phyloP scores from a whole-genome alignment of 2,888 invertebrate genomes.

The Scaptodrosophila latifasciaeformis region DNA sequence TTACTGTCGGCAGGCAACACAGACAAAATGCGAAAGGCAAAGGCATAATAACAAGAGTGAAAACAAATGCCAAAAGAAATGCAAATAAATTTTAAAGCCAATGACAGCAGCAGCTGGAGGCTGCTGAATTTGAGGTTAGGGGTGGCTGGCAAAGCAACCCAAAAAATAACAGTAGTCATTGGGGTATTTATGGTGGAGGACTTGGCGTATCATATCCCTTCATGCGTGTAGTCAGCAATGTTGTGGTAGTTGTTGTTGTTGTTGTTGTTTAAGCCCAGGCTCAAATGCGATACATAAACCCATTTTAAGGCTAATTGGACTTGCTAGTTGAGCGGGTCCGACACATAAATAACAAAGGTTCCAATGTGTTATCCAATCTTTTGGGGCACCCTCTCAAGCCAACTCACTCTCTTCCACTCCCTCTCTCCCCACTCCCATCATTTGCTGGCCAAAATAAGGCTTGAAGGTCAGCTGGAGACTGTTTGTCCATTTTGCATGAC shows the following conservation, averaged over 20 bases:
- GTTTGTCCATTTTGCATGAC: slow-evolving; percentile 37
- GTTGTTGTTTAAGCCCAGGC: slow-evolving; percentile 13
- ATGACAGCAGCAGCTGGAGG: background rate
- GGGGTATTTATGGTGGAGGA: too few relatives aligned
- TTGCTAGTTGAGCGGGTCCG: slow-evolving; percentile 10
- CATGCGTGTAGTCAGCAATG: background rate
- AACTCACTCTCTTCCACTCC: too few relatives aligned
- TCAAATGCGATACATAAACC: slow-evolving; percentile 60
- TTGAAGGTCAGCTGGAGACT: slow-evolving; percentile 22
- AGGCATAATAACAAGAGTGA: too few relatives aligned
- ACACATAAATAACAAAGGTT: slow-evolving; percentile 1
- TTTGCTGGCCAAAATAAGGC: too few relatives aligned
- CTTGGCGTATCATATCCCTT: background rate
- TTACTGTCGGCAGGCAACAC: too few relatives aligned
- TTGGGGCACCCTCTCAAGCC: too few relatives aligned
- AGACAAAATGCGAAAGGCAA: too few relatives aligned
- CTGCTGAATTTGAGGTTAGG: background rate
- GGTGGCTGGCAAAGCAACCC: slow-evolving; percentile 3
- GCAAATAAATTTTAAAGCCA: slow-evolving; percentile 32
- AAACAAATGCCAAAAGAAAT: slow-evolving; percentile 3
- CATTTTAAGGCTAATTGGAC: slow-evolving; percentile 65
- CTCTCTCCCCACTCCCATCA: too few relatives aligned
- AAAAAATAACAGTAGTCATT: slow-evolving; percentile 23
- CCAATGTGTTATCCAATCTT: too few relatives aligned
- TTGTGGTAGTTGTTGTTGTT: slow-evolving; percentile 3